Base-by-base conservation (phyloP, 2,888 invertebrate genomes). In the Erebia epiphron region DNA sequence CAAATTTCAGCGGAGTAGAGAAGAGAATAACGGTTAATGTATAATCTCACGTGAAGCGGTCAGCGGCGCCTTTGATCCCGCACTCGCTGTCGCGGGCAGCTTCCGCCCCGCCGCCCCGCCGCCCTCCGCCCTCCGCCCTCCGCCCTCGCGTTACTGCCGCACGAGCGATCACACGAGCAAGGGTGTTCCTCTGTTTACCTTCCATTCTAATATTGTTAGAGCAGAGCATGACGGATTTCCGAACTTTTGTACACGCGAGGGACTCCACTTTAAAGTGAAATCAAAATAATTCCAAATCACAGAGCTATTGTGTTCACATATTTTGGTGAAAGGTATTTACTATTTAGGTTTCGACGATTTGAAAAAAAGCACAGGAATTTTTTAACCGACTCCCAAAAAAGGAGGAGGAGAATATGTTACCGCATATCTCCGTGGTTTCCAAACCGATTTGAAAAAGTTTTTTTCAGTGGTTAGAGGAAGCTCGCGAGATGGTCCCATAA, bases 151-250 rank as follows among this genome's bases (percentile, higher is more conserved):
- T 43, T 11, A 16, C 18, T 10, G 10, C 16, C 60, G 61, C 61
- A 16, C 72, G 69, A 62, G 57, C 26, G 69, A 16, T 41, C 16
- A 52, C 14, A 50, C 26, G 21, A 13, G 60, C 57, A 57, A 62
- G 72, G 72, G 72, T 58, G 65, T 14, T 52, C 62, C 35, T 67
- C 62, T 74, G 72, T 74, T 74, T 72, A 70, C 70, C 57, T 70
- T 74, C 58, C 74, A 46, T 52, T 70, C 72, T 70, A 70, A 72
- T 74, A 70, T 72, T 66, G 72, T 70, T 72, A 74, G 64, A 52
- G n/a, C 14, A 14, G 10, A 50, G 57, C n/a, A 57, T 52, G n/a
- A 13, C 50, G 63, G 60, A 49, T 56, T 64, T 43, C n/a, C 49
- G 67, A 61, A 64, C 52, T 65, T 63, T 58, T 70, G 72, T 62